phyloP scores from a whole-genome alignment of 2,113 vertebrate genomes.

The Coptodon rendalli region DNA sequence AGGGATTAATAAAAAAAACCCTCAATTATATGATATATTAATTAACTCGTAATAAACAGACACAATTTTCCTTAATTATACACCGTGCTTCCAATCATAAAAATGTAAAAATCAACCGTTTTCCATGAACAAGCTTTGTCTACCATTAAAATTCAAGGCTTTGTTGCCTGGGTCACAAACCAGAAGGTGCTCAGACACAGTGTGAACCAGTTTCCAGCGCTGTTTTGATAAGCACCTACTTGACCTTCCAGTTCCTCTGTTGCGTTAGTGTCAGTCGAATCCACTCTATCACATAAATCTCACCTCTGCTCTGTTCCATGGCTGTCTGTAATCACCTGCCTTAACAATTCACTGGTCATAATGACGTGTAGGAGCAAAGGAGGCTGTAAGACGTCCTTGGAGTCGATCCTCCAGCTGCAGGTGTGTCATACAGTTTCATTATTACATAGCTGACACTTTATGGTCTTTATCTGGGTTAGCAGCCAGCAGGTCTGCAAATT shows the following conservation, averaged over 20 bases:
- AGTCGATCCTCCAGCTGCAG: constrained; percentile 25
- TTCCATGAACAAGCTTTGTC: neutral
- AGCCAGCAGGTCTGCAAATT: constrained; percentile 17
- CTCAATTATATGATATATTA: neutral
- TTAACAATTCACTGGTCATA: constrained; percentile 26
- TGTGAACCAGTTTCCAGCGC: neutral
- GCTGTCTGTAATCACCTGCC: constrained; percentile 24
- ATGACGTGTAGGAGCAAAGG: constrained; percentile 27
- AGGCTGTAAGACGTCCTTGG: constrained; percentile 27
- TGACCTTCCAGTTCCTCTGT: constrained; percentile 31
- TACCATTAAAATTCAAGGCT: neutral
- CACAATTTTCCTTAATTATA: neutral
- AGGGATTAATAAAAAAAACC: neutral
- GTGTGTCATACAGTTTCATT: constrained; percentile 33
- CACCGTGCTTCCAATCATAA: neutral
- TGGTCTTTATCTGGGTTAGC: neutral
- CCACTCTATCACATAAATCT: constrained; percentile 5
- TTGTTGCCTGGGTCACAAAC: neutral
- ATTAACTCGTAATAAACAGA: neutral
- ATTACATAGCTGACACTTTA: constrained; percentile 9
- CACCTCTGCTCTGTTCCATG: neutral
- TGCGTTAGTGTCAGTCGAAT: constrained; percentile 6
- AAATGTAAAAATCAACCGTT: neutral
- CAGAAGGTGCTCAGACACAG: neutral
- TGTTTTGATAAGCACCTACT: constrained; percentile 12